Conservation (phyloP, 1,140 invertebrate genomes). For the Cydia fagiglandana region DNA sequence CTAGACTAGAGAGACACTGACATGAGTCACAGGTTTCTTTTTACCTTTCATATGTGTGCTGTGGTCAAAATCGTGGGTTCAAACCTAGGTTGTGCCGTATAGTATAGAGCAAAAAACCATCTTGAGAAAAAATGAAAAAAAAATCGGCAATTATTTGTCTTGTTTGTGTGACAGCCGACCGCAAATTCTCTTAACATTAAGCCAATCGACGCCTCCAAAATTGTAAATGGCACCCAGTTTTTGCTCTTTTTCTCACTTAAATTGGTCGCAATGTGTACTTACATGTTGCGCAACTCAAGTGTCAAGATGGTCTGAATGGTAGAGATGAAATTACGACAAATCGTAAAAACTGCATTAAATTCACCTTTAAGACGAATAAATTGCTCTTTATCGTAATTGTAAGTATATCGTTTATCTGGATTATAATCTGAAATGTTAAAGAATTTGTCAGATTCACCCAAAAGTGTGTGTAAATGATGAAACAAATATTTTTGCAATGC, state of each 20-base stretch:
- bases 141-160: not conserved
- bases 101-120: not conserved
- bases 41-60: too few relatives aligned
- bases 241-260: constrained; percentile 9
- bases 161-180: constrained; percentile 5
- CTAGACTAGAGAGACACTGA: too few relatives aligned
- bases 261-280: constrained; percentile 5
- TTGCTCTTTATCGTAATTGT: not conserved
- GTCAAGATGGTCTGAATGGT: constrained; percentile 7
- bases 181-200: not conserved
- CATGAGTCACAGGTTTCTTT: too few relatives aligned
- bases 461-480: not conserved
- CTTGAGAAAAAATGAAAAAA: not conserved
- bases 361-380: constrained; percentile 11
- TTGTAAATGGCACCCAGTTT: not conserved
- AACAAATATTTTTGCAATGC: not conserved
- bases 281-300: constrained; percentile 8
- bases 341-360: not conserved
- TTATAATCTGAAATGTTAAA: not conserved
- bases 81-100: too few relatives aligned
- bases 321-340: constrained; percentile 1
- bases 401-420: constrained; percentile 9
- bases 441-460: constrained; percentile 10
- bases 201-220: constrained; percentile 6
- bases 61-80: too few relatives aligned